Evolutionary conservation across 2,113 vertebrate species (phyloP).

Genomic region (Raphicerus campestris): DNA sequence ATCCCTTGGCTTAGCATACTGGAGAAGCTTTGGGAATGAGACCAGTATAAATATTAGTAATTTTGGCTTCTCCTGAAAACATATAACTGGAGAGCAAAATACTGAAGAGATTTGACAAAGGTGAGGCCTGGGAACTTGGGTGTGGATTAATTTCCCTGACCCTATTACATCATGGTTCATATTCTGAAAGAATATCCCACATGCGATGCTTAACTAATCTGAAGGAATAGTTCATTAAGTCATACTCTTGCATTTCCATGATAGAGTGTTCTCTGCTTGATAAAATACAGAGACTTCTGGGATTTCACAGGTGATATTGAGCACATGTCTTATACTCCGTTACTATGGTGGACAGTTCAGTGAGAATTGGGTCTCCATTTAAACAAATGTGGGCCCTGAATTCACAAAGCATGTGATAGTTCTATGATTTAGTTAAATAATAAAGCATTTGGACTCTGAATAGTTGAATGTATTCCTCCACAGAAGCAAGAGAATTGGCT

Average conservation of each 20-base stretch:
- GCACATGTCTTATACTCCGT: not conserved
- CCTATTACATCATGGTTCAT: not conserved
- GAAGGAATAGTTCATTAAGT: not conserved
- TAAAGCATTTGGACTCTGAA: not conserved
- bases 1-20: not conserved
- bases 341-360: not conserved
- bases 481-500: not conserved
- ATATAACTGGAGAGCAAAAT: not conserved
- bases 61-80: not conserved
- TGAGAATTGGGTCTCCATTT: not conserved
- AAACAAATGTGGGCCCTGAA: not conserved
- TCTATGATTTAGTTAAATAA: not conserved
- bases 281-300: not conserved
- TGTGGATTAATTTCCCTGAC: not conserved
- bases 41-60: not conserved
- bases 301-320: not conserved
- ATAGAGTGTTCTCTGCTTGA: not conserved
- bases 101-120: not conserved
- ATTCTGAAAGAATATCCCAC: not conserved
- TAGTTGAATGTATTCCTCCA: not conserved
- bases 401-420: not conserved
- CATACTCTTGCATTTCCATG: not conserved
- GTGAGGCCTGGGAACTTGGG: not conserved
- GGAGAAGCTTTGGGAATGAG: not conserved
- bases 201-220: not conserved